These are phyloP conservation scores for Rhinophrynus dorsalis DNA, from an alignment of 2,797 vertebrate genomes.

Conservation along the genomic window DNA sequence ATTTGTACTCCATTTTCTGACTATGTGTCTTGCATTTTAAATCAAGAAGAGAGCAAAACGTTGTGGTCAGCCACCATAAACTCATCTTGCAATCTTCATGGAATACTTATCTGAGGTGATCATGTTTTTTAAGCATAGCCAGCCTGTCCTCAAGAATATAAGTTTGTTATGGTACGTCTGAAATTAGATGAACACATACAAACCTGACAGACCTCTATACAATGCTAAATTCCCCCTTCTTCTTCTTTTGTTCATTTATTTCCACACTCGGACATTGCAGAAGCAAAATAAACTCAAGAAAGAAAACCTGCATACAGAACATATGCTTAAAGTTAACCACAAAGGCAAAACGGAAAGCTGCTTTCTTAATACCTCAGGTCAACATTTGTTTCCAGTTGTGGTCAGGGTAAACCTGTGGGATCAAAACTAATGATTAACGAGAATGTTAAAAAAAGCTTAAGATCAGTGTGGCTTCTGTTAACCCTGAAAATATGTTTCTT, in stretches of 20 bases:
- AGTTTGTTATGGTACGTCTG: no score
- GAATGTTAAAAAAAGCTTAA: constrained; percentile 36
- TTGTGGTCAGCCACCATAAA: no score
- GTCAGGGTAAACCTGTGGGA: constrained; percentile 46
- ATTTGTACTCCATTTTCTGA: background rate
- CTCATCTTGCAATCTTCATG: no score
- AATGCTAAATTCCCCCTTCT: constrained; percentile 59
- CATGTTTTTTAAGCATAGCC: no score
- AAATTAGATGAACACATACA: background rate
- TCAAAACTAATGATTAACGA: constrained; percentile 48
- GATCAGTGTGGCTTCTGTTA: constrained; percentile 47
- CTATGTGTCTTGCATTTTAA: no score
- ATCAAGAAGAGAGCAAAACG: no score
- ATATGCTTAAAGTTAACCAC: constrained; percentile 70
- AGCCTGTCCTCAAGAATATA: no score
- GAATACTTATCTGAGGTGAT: no score
- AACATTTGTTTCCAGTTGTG: constrained; percentile 51
- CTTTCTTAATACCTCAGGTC: constrained; percentile 45
- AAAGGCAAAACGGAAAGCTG: constrained; percentile 45
- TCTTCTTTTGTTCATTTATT: constrained; percentile 80
- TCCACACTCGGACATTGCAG: constrained; percentile 71
- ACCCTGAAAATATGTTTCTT: constrained; percentile 41
- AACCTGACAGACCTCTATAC: constrained; percentile 56
- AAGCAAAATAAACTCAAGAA: constrained; percentile 75
- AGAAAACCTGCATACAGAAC: constrained; percentile 75